Conservation (phyloP, 2,888 invertebrate genomes). For the Himalopsyche kuldschensis region DNA sequence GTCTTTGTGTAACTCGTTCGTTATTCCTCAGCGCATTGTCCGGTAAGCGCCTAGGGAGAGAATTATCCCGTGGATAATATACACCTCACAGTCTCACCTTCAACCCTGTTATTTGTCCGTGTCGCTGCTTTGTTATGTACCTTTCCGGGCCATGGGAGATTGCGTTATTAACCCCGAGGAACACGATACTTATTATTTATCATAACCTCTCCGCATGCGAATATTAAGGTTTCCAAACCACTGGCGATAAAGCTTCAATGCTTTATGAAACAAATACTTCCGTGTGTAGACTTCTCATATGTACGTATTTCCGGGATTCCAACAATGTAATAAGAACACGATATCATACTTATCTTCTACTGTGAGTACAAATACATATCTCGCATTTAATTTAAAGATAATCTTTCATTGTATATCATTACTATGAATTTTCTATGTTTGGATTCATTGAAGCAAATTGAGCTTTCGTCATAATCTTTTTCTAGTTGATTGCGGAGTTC, state of each 20-base stretch:
- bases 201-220: not conserved
- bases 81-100: not conserved
- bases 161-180: not conserved
- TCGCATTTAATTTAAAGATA: too few relatives aligned
- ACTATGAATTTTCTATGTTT: too few relatives aligned
- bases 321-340: too few relatives aligned
- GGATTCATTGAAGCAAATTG: too few relatives aligned
- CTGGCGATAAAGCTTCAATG: not conserved
- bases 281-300: too few relatives aligned
- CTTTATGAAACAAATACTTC: not conserved
- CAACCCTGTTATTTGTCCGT: not conserved
- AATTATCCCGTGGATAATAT: not conserved
- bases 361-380: too few relatives aligned
- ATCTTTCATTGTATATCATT: too few relatives aligned
- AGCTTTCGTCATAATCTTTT: too few relatives aligned
- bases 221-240: not conserved
- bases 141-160: not conserved
- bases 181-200: not conserved
- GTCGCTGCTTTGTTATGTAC: not conserved
- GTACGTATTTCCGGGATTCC: too few relatives aligned
- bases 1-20: not conserved
- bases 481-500: too few relatives aligned
- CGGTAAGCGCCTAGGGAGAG: not conserved
- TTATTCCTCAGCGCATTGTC: not conserved
- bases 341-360: too few relatives aligned